These are phyloP conservation scores for Lamellibrachia satsuma DNA, from an alignment of 2,888 invertebrate genomes.

Conservation along the genomic window DNA sequence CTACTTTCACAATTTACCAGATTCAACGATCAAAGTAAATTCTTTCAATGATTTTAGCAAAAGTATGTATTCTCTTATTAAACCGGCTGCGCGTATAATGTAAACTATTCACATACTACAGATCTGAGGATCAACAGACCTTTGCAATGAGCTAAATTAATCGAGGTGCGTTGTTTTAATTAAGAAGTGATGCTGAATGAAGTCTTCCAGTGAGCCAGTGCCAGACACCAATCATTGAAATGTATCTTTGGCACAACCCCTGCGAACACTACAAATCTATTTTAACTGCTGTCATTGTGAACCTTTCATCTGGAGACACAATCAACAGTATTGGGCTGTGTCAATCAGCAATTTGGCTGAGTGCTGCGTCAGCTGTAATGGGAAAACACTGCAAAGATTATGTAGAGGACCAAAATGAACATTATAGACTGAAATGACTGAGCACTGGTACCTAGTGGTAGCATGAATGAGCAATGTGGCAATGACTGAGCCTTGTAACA, in stretches of 20 bases:
- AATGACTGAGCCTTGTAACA: not conserved
- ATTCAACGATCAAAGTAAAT: no score
- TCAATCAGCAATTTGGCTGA: not conserved
- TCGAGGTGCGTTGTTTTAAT: no score
- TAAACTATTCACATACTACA: no score
- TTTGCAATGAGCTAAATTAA: no score
- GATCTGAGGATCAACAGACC: no score
- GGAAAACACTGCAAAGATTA: not conserved
- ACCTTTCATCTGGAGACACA: not conserved
- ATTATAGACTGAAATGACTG: not conserved
- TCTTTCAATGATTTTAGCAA: no score
- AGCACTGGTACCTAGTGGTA: no score
- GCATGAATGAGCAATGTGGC: not conserved
- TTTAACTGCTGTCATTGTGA: not conserved
- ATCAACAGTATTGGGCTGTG: not conserved
- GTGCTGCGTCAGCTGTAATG: not conserved
- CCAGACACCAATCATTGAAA: not conserved
- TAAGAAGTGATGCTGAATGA: no score
- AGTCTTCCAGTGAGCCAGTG: not conserved
- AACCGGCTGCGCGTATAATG: no score
- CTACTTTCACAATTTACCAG: no score
- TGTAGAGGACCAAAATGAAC: not conserved
- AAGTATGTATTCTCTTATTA: no score
- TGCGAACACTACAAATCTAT: slow-evolving; percentile 3
- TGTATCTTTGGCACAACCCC: not conserved